phyloP scores from a whole-genome alignment of 2,888 invertebrate species.

The Dermolepida albohirtum region DNA sequence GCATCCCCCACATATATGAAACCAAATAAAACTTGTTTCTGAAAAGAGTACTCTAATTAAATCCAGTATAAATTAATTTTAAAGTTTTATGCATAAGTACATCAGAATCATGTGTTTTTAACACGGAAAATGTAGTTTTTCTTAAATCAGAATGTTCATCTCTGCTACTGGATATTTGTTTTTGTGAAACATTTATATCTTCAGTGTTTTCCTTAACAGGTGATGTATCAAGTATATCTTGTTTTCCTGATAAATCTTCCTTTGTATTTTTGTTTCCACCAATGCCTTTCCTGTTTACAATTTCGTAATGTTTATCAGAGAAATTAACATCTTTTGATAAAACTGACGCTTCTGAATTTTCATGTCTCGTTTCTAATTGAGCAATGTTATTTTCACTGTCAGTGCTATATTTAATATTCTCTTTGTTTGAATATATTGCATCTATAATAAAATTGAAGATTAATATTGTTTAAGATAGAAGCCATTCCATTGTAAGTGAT shows the following conservation, averaged over 20 bases:
- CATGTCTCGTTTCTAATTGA: conserved; percentile 47
- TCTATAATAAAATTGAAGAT: conserved; percentile 50
- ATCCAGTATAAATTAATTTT: neutral
- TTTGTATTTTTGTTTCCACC: conserved; percentile 5
- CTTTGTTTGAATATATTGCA: conserved; percentile 52
- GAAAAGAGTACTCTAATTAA: conserved; percentile 44
- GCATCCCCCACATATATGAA: conserved; percentile 67
- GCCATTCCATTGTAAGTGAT: neutral
- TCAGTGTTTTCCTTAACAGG: conserved; percentile 18
- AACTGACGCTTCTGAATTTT: conserved; percentile 48
- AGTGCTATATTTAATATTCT: conserved; percentile 47
- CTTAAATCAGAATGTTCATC: conserved; percentile 1
- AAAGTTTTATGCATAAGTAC: conserved; percentile 3
- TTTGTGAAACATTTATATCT: neutral
- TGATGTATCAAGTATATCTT: conserved; percentile 1
- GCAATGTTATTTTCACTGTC: conserved; percentile 48
- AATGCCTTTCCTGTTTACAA: conserved; percentile 23
- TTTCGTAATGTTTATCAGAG: conserved; percentile 35
- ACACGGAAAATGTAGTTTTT: conserved; percentile 3
- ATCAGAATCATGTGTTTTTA: conserved; percentile 21
- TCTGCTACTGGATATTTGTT: conserved; percentile 6
- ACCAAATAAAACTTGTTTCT: conserved; percentile 65
- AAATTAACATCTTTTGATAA: conserved; percentile 27
- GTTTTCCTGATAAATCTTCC: conserved; percentile 2
- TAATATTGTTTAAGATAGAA: neutral